Evolutionary conservation across 1,140 invertebrate genomes (phyloP).

Genomic region (Drosophila bifasciata): DNA sequence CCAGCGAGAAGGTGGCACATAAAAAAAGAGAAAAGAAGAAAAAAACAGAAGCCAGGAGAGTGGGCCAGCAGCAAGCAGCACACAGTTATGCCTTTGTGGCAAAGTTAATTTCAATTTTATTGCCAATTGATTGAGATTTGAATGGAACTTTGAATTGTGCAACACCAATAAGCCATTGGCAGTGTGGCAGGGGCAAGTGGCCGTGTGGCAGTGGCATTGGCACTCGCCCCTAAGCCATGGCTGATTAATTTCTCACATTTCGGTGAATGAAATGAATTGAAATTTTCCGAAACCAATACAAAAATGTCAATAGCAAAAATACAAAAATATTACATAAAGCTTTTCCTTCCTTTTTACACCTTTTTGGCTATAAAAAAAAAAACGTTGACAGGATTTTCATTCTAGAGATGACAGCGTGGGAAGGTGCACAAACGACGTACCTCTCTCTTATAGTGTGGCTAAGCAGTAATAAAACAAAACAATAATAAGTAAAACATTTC

Average conservation of each 20-base stretch:
- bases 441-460: no score
- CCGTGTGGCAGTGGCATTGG: conserved; percentile 24
- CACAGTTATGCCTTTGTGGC: conserved; percentile 73
- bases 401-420: no score
- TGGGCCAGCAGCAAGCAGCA: no score
- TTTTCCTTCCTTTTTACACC: conserved; percentile 26
- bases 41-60: no score
- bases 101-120: conserved; percentile 81
- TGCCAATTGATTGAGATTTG: conserved; percentile 79
- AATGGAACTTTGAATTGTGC: conserved; percentile 58
- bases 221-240: conserved; percentile 60
- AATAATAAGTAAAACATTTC: no score
- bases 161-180: conserved; percentile 67
- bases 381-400: no score
- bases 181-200: conserved; percentile 54
- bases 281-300: conserved; percentile 34
- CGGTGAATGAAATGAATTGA: conserved; percentile 15
- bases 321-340: conserved; percentile 57
- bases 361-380: conserved; percentile 1
- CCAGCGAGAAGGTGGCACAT: conserved; percentile 1
- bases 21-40: conserved; percentile 24
- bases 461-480: no score
- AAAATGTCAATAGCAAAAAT: conserved; percentile 61
- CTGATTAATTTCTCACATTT: conserved; percentile 74
- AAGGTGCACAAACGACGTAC: no score